These are phyloP conservation scores for Phyto melanocephala DNA, from an alignment of 2,888 invertebrate species.

Conservation along the genomic window DNA sequence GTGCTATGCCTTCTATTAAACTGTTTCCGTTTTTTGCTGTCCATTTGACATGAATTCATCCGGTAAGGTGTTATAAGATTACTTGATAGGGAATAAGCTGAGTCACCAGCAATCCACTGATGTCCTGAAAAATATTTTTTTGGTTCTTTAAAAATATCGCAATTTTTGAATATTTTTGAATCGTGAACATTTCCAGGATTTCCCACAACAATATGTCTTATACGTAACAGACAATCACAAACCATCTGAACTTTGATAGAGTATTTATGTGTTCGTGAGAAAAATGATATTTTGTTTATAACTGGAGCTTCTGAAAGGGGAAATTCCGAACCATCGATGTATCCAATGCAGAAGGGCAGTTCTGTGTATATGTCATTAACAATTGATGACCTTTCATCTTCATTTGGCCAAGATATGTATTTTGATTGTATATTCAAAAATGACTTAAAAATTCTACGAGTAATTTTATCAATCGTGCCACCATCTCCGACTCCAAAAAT, in stretches of 20 bases:
- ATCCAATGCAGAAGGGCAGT: not conserved
- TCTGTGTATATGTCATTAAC: not conserved
- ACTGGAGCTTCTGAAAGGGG: not conserved
- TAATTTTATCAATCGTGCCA: conserved; percentile 20
- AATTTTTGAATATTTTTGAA: conserved; percentile 14
- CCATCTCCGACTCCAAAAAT: not conserved
- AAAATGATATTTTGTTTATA: not conserved
- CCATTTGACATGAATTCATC: conserved; percentile 22
- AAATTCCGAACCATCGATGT: conserved; percentile 8
- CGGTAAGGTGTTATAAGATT: conserved; percentile 19
- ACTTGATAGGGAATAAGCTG: not conserved
- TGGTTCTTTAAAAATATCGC: conserved; percentile 7
- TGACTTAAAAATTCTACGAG: not conserved
- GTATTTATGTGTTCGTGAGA: conserved; percentile 2
- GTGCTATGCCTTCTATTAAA: no score
- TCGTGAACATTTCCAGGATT: not conserved
- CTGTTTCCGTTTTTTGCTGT: not conserved
- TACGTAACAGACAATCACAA: conserved; percentile 7
- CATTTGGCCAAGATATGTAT: conserved; percentile 12
- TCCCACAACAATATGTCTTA: conserved; percentile 1
- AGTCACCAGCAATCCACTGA: conserved; percentile 23
- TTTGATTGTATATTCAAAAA: conserved; percentile 11
- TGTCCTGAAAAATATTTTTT: conserved; percentile 9
- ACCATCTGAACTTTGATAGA: not conserved
- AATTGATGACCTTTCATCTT: not conserved